Evolutionary conservation across 2,888 invertebrate genomes (phyloP).

Genomic region (Tenthredo scrophulariae): DNA sequence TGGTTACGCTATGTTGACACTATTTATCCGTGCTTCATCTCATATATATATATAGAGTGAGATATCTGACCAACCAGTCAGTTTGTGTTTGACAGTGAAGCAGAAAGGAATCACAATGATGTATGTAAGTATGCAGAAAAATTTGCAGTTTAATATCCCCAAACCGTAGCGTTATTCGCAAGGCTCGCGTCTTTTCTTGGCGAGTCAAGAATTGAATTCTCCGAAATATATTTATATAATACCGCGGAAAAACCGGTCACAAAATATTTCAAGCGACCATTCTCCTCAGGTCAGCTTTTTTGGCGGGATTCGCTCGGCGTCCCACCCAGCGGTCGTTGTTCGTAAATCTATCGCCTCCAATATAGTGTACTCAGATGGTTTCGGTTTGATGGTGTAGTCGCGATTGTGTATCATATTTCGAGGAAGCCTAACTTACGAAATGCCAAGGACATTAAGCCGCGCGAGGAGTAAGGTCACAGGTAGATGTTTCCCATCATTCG

Average conservation of each 20-base stretch:
- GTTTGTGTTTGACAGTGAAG: constrained; percentile 21
- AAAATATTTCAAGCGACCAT: not conserved
- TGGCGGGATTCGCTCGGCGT: not conserved
- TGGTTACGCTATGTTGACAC: constrained; percentile 17
- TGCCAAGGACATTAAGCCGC: constrained; percentile 37
- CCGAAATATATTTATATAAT: not conserved
- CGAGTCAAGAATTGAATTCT: not conserved
- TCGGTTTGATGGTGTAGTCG: not conserved
- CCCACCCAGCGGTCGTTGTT: not conserved
- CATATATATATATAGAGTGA: constrained; percentile 1
- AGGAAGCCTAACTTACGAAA: constrained; percentile 43
- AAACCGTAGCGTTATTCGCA: not conserved
- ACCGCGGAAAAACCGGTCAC: constrained; percentile 22
- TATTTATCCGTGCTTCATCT: not conserved
- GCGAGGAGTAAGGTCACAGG: constrained; percentile 8
- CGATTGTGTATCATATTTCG: constrained; percentile 28
- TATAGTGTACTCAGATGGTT: not conserved
- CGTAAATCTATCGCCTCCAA: constrained; percentile 3
- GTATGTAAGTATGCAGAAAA: constrained; percentile 28
- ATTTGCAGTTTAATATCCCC: not conserved
- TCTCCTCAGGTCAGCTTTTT: not conserved
- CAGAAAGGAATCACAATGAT: constrained; percentile 21
- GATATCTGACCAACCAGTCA: not conserved
- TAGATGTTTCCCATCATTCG: not conserved
- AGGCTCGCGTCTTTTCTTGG: not conserved